Conservation (phyloP, 2,113 vertebrate genomes). For the Nettapus auritus region DNA sequence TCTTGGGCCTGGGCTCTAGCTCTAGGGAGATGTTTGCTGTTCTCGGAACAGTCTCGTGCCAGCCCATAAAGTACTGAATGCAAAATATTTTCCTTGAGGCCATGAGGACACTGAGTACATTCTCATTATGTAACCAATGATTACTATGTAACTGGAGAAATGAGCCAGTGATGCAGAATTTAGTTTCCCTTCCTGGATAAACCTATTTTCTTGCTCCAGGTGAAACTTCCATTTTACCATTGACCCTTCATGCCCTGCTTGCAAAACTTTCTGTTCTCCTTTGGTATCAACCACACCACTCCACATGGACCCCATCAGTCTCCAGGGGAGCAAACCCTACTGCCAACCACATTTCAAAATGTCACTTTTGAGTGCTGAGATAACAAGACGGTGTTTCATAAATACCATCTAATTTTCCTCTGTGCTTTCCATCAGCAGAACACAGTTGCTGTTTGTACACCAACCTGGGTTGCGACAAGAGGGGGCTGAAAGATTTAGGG, state of each 20-base stretch:
- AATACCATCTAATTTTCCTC: neutral
- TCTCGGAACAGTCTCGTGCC: neutral
- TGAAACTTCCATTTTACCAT: neutral
- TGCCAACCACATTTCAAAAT: neutral
- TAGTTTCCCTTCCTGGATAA: neutral
- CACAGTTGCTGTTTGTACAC: neutral
- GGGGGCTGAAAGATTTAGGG: neutral
- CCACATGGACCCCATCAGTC: too few species aligned
- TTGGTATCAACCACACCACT: neutral
- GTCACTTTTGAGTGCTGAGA: neutral
- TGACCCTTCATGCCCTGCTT: neutral
- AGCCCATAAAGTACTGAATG: neutral
- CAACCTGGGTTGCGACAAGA: neutral
- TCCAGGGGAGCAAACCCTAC: neutral
- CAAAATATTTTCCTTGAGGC: neutral
- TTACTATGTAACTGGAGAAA: neutral
- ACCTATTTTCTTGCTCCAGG: neutral
- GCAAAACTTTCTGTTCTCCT: neutral
- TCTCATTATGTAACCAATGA: neutral
- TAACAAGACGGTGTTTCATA: neutral
- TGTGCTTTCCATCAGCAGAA: neutral
- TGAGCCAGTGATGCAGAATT: neutral
- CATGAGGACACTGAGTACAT: neutral
- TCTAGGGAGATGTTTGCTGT: neutral
- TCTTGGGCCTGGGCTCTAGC: neutral